Base-by-base conservation (phyloP, 2,797 vertebrate species). In the Diceros bicornis region DNA sequence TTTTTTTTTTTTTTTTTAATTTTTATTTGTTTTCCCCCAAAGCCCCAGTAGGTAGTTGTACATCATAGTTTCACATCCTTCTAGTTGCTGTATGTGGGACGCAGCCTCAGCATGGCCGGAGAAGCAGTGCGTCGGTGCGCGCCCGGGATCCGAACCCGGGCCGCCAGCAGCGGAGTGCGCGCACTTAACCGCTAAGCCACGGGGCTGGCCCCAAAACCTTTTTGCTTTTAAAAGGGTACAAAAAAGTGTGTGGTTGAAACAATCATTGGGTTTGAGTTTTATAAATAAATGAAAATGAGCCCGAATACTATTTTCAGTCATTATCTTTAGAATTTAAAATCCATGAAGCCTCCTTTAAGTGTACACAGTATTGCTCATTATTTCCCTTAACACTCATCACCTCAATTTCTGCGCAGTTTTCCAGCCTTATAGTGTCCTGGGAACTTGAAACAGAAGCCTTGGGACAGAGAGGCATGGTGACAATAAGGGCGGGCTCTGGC, bases 261-360 rank as follows among this genome's bases (percentile, higher is more conserved):
- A 77, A 3, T 57, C 68, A 32, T 17, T 91, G 52, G 27, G 29
- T 96, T 97, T 64, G 37, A 95, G 27, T 75, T 91, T 90, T 94
- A 37, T 88, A 92, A 96, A 75, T 75, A 95, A 92, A 20, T 75
- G 50, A 89, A 94, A 93, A 52, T 74, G 41, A 92, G 10, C 75
- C 20, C 37, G 50, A 71, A 34, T 69, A 72, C 34, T 71, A n/a
- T 77, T 89, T 64, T 84, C 10, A 27, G 8, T 96, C 61, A 47
- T 90, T 89, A 52, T 23, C 55, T 74, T 55, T 55, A 89, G 44
- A 29, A 77, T 85, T 88, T 74, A 85, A 94, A 92, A 88, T 47
- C 29, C 61, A 21, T 47, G 75, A 75, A 34, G 18, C 25, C 77
- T 90, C 68, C 29, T 82, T 29, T 12, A n/a, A 25, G 10, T 72